Conservation (phyloP, 2,113 vertebrate species). For the Eurystomus gularis region DNA sequence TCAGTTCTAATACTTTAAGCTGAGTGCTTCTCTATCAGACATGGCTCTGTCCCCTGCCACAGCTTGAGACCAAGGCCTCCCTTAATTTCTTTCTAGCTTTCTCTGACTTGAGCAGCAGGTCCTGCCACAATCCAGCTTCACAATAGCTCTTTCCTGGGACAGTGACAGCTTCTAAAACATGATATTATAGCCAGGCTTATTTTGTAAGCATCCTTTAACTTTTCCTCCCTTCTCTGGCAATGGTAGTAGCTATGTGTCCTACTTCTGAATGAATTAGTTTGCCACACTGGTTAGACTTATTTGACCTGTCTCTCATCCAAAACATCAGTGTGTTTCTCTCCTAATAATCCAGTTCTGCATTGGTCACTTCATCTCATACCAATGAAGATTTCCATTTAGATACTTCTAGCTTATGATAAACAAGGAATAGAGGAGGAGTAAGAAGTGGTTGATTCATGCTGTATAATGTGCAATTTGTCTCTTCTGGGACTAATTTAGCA, state of each 20-base stretch:
- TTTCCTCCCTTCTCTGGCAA: not conserved
- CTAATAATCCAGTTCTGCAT: not conserved
- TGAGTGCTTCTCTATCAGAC: not conserved
- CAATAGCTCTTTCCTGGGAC: not conserved
- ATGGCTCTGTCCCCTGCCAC: not conserved
- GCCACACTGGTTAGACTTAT: not conserved
- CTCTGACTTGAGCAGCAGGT: not conserved
- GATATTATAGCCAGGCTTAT: not conserved
- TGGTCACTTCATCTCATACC: not conserved
- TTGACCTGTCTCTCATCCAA: not conserved
- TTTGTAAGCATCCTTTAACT: not conserved
- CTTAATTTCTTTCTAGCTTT: not conserved
- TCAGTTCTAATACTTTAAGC: not conserved
- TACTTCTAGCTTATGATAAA: not conserved
- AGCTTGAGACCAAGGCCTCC: not conserved
- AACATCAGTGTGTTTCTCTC: not conserved
- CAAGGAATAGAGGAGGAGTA: not conserved
- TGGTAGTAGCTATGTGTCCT: not conserved
- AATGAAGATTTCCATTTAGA: not conserved
- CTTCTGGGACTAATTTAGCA: not conserved
- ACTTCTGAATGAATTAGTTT: not conserved
- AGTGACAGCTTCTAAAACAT: not conserved
- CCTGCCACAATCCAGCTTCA: not conserved
- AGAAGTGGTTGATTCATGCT: not conserved
- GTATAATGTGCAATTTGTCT: not conserved